A percentile compares a stretch with the other conserved stretches of the same genome.
Conservation (phyloP, 2,113 vertebrate species). For the Polypterus bichir region DNA sequence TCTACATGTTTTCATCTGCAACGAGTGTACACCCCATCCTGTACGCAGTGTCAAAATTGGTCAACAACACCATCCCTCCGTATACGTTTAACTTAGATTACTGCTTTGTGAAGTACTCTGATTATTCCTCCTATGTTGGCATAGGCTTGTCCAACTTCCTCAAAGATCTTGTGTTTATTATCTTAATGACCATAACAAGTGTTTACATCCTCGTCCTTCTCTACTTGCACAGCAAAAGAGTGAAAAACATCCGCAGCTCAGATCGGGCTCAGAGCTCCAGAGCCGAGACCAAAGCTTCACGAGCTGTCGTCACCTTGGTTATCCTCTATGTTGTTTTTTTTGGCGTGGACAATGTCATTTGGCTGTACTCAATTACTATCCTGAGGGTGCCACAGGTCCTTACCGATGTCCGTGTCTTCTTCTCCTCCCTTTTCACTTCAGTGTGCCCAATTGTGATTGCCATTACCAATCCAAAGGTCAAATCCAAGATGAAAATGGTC, state of each 20-base stretch:
- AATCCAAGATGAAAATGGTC: slow-evolving; percentile 29
- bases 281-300: slow-evolving; percentile 47
- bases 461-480: slow-evolving; percentile 55
- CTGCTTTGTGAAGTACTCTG: slow-evolving; percentile 49
- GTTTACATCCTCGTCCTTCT: slow-evolving; percentile 47
- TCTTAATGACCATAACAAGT: slow-evolving; percentile 50
- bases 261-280: slow-evolving; percentile 19
- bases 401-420: slow-evolving; percentile 57
- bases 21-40: slow-evolving; percentile 42
- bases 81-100: slow-evolving; percentile 58
- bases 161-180: slow-evolving; percentile 52
- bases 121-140: slow-evolving; percentile 50
- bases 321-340: slow-evolving; percentile 56
- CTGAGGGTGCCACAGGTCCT: slow-evolving; percentile 46
- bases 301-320: slow-evolving; percentile 52
- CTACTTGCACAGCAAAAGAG: slow-evolving; percentile 39
- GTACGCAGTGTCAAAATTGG: slow-evolving; percentile 38
- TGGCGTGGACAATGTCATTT: slow-evolving; percentile 58
- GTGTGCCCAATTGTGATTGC: slow-evolving; percentile 57
- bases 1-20: slow-evolving; percentile 53
- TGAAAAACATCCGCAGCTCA: slow-evolving; percentile 34
- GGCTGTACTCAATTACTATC: slow-evolving; percentile 61
- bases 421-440: slow-evolving; percentile 53
- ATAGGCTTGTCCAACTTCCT: slow-evolving; percentile 43
- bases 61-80: slow-evolving; percentile 41